A percentile compares a stretch with the other conserved stretches of the same genome.
Conservation (phyloP, 2,888 invertebrate species). For the Acronicta aceris region DNA sequence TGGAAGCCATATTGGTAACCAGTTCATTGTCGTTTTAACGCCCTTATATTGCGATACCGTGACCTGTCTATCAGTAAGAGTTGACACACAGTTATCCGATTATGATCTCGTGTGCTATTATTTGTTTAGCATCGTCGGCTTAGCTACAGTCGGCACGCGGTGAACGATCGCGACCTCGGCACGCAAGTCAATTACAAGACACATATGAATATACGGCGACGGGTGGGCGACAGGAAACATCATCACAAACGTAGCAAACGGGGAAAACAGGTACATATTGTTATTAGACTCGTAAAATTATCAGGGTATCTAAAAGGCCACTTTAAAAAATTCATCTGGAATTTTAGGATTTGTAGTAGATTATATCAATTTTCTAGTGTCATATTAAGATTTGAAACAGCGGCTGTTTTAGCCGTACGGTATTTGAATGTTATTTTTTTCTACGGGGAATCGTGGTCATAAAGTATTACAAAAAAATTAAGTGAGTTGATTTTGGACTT, state of each 20-base stretch:
- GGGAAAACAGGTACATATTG: slow-evolving; percentile 91
- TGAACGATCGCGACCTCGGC: slow-evolving; percentile 95
- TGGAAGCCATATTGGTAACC: slow-evolving; percentile 22
- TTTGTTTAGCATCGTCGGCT: slow-evolving; percentile 93
- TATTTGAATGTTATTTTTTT: background rate
- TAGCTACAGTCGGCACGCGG: slow-evolving; percentile 97
- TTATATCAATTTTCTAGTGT: no score
- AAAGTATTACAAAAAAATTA: background rate
- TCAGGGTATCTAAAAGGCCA: no score
- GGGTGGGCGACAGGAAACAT: slow-evolving; percentile 96
- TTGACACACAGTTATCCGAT: background rate
- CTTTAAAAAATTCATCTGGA: no score
- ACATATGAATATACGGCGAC: slow-evolving; percentile 96
- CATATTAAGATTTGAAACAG: no score
- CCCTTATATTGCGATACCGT: background rate
- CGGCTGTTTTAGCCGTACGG: background rate
- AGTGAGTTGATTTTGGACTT: background rate
- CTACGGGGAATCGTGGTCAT: background rate
- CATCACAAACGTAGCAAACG: slow-evolving; percentile 96
- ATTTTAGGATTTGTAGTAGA: no score
- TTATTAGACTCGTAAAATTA: no score
- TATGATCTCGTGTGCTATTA: slow-evolving; percentile 54
- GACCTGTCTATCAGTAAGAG: background rate
- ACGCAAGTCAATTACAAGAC: slow-evolving; percentile 96
- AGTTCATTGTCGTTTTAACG: slow-evolving; percentile 6